phyloP scores from a whole-genome alignment of 1,140 invertebrate genomes.

The Aphelinus certus region DNA sequence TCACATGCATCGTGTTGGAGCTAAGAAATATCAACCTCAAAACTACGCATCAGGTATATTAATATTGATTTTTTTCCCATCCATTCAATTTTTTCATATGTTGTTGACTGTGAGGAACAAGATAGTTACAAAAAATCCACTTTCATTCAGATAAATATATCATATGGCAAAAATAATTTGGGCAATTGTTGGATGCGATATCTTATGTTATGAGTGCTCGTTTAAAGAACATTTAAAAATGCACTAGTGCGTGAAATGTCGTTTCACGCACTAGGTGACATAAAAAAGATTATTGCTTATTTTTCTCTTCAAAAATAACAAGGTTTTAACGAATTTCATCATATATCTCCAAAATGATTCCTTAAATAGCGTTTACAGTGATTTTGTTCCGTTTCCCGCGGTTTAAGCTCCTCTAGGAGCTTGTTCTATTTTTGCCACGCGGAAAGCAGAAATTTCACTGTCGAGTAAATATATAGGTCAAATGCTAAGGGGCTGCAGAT shows the following conservation, averaged over 20 bases:
- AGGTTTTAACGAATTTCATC: conserved; percentile 60
- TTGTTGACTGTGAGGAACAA: no score
- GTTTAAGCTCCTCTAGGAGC: not conserved
- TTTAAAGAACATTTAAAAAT: no score
- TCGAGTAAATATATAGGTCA: conserved; percentile 3
- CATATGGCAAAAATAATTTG: no score
- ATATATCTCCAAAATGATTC: not conserved
- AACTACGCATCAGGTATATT: conserved; percentile 1
- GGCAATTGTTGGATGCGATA: no score
- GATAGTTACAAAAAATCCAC: no score
- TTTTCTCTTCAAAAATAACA: conserved; percentile 30
- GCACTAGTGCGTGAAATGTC: no score
- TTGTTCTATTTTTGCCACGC: conserved; percentile 25
- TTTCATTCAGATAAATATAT: no score
- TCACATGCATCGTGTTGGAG: conserved; percentile 41
- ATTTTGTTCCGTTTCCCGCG: no score
- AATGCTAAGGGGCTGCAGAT: not conserved
- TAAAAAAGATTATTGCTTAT: no score
- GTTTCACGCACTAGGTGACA: no score
- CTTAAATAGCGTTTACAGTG: no score
- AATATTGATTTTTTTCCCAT: not conserved
- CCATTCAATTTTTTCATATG: not conserved
- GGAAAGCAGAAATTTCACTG: not conserved
- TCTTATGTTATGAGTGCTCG: no score
- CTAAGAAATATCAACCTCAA: conserved; percentile 39